Conservation (phyloP, 2,888 invertebrate genomes). For the Phania funesta region DNA sequence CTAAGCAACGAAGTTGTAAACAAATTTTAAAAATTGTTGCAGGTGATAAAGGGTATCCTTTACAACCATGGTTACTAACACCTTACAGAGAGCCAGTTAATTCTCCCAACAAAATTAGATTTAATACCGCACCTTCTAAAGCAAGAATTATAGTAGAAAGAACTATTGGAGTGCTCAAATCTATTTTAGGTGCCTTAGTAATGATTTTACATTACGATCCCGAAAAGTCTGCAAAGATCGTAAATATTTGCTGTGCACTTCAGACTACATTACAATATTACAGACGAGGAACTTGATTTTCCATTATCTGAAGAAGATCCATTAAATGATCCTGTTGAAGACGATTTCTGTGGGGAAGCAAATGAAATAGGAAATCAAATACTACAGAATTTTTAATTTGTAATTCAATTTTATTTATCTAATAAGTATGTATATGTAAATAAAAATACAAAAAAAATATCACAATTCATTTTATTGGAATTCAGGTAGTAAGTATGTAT, state of each 20-base stretch:
- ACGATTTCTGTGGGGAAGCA: neutral
- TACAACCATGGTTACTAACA: neutral
- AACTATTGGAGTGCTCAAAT: too few relatives aligned
- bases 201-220: neutral
- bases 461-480: constrained; percentile 5
- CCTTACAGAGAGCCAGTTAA: neutral
- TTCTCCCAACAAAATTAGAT: neutral
- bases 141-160: too few relatives aligned
- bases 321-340: constrained; percentile 3
- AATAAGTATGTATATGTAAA: constrained; percentile 6
- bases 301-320: too few relatives aligned
- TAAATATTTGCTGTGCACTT: neutral
- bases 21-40: neutral
- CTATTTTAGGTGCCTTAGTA: neutral
- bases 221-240: constrained; percentile 1
- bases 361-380: constrained; percentile 13
- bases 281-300: too few relatives aligned
- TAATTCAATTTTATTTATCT: neutral
- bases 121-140: too few relatives aligned
- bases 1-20: neutral
- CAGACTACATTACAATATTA: too few relatives aligned
- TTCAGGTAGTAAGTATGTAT: neutral
- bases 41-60: too few relatives aligned
- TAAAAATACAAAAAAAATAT: constrained; percentile 6
- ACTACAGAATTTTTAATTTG: constrained; percentile 15